Evolutionary conservation across 2,113 vertebrate species (phyloP).

Genomic region (Amblyornis subalaris): DNA sequence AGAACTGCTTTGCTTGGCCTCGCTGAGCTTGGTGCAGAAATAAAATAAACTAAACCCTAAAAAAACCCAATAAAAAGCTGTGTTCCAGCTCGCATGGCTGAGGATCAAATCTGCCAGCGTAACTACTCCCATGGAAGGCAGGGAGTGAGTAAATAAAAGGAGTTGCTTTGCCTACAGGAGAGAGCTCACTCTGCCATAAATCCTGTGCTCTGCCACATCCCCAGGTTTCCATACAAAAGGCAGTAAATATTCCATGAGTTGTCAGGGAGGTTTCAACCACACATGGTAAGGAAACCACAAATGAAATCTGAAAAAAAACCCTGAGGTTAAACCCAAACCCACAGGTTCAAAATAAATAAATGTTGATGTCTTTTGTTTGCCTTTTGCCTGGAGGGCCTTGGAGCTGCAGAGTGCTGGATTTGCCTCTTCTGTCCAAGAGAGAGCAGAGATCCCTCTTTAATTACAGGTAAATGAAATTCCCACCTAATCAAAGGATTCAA

Average conservation of each 20-base stretch:
- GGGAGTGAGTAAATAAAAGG: constrained; percentile 2
- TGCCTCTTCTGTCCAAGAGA: neutral
- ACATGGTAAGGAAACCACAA: neutral
- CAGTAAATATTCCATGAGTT: neutral
- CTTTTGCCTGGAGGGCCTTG: neutral
- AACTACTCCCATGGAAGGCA: neutral
- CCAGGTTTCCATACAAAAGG: neutral
- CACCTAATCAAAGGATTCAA: neutral
- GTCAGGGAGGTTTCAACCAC: neutral
- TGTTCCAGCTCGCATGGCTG: neutral
- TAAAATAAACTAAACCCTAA: neutral
- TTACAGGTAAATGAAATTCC: neutral
- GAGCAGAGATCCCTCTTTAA: neutral
- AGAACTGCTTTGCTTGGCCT: neutral
- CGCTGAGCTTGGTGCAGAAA: neutral
- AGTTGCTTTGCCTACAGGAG: constrained; percentile 5
- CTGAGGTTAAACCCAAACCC: neutral
- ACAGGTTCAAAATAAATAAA: neutral
- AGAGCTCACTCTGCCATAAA: neutral
- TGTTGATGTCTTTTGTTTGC: neutral
- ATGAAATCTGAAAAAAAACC: neutral
- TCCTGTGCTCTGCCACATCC: neutral
- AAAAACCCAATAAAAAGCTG: neutral
- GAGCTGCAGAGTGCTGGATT: neutral
- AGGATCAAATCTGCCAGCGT: neutral